Conservation (phyloP, 2,113 vertebrate species). For the Lathamus discolor region DNA sequence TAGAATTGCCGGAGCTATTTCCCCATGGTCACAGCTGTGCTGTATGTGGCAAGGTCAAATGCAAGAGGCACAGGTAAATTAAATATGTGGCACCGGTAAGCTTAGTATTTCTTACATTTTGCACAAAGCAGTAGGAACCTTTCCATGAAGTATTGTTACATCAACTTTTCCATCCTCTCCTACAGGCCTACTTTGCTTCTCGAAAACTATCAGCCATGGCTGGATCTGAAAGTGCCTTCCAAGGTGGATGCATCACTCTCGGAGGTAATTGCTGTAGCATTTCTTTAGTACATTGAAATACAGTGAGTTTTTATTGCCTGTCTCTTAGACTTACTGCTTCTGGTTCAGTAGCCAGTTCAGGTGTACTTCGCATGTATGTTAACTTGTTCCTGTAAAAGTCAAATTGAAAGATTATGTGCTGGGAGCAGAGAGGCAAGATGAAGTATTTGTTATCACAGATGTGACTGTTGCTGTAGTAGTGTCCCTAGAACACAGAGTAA, state of each 20-base stretch:
- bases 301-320: accelerated
- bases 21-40: slow-evolving; percentile 91
- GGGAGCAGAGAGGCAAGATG: not conserved
- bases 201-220: slow-evolving; percentile 96
- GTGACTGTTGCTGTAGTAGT: not conserved
- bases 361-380: not conserved
- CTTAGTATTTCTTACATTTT: not conserved
- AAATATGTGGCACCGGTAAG: not conserved
- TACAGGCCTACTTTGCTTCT: slow-evolving; percentile 87
- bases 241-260: slow-evolving; percentile 93
- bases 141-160: not conserved
- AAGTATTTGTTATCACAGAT: not conserved
- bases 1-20: slow-evolving; percentile 86
- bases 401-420: not conserved
- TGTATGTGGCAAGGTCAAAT: slow-evolving; percentile 93
- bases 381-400: not conserved
- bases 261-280: slow-evolving; percentile 78
- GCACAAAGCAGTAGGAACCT: not conserved
- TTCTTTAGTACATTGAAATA: not conserved
- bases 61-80: slow-evolving; percentile 89
- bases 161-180: not conserved
- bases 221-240: slow-evolving; percentile 89
- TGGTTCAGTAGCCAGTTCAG: not conserved
- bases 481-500: not conserved
- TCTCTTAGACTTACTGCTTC: not conserved